These are phyloP conservation scores for Mareca penelope DNA, from an alignment of 2,797 vertebrate genomes.

Conservation along the genomic window DNA sequence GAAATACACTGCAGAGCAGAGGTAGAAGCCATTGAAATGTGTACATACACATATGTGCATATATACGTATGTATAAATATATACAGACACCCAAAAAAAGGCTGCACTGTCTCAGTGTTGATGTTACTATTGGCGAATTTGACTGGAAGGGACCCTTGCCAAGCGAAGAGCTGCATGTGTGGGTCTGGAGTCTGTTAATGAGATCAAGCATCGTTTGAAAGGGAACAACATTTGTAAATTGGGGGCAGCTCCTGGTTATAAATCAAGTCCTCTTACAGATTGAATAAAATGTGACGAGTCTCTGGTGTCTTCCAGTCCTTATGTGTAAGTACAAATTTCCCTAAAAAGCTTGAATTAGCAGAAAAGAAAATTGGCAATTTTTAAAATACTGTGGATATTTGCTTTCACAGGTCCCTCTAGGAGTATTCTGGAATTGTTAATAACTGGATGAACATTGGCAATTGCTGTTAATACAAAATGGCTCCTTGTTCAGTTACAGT, in stretches of 20 bases:
- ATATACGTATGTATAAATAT: too few species aligned
- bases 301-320: not conserved
- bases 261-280: not conserved
- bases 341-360: not conserved
- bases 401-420: conserved; percentile 35
- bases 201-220: not conserved
- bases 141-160: not conserved
- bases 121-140: not conserved
- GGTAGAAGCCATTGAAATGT: accelerated
- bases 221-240: not conserved
- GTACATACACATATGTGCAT: too few species aligned
- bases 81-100: not conserved
- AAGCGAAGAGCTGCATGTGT: not conserved
- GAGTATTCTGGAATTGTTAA: not conserved
- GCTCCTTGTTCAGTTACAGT: not conserved
- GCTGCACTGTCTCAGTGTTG: not conserved
- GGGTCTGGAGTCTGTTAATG: not conserved
- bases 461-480: not conserved
- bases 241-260: not conserved
- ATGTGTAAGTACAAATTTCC: not conserved
- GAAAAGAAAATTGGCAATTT: not conserved
- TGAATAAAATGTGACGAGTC: not conserved
- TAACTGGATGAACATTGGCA: not conserved
- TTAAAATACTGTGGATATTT: not conserved
- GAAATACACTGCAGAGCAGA: not conserved